A percentile compares a stretch with the other conserved stretches of the same genome.
These are phyloP conservation scores for Hecatera dysodea DNA, from an alignment of 2,888 invertebrate species.

Conservation along the genomic window DNA sequence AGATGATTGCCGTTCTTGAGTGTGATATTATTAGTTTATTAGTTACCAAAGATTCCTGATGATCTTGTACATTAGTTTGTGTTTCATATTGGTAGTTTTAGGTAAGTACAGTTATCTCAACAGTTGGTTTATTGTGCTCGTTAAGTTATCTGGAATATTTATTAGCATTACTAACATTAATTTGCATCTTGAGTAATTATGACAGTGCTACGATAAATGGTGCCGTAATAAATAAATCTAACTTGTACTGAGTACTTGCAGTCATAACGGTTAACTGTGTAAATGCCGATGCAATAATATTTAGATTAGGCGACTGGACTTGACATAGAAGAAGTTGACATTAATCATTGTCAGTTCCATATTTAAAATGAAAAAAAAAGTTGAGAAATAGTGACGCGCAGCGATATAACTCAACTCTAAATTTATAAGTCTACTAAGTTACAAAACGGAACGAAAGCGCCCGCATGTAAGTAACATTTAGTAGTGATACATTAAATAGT, in stretches of 20 bases:
- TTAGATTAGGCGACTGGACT: constrained; percentile 42
- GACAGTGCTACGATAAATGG: constrained; percentile 67
- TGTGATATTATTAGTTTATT: constrained; percentile 90
- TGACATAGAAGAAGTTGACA: constrained; percentile 48
- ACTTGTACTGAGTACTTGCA: constrained; percentile 17
- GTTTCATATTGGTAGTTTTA: constrained; percentile 91
- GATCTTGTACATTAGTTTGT: constrained; percentile 91
- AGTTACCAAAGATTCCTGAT: constrained; percentile 91
- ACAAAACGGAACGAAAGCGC: constrained; percentile 54
- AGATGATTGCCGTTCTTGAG: constrained; percentile 87
- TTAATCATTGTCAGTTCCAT: constrained; percentile 48
- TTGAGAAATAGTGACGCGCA: not conserved
- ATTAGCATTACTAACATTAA: constrained; percentile 71
- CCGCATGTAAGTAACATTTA: constrained; percentile 68
- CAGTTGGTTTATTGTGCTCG: constrained; percentile 60
- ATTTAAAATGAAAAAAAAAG: constrained; percentile 16
- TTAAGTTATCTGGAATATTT: constrained; percentile 77
- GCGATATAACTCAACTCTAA: constrained; percentile 43
- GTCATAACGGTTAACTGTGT: constrained; percentile 32
- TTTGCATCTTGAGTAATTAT: constrained; percentile 78
- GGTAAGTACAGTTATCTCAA: constrained; percentile 81
- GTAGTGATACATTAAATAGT: constrained; percentile 70
- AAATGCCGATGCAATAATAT: constrained; percentile 37
- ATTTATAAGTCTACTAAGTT: constrained; percentile 49
- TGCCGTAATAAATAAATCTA: constrained; percentile 63